These are phyloP conservation scores for Tupiocoris notatus DNA, from an alignment of 2,888 invertebrate genomes.

Conservation along the genomic window DNA sequence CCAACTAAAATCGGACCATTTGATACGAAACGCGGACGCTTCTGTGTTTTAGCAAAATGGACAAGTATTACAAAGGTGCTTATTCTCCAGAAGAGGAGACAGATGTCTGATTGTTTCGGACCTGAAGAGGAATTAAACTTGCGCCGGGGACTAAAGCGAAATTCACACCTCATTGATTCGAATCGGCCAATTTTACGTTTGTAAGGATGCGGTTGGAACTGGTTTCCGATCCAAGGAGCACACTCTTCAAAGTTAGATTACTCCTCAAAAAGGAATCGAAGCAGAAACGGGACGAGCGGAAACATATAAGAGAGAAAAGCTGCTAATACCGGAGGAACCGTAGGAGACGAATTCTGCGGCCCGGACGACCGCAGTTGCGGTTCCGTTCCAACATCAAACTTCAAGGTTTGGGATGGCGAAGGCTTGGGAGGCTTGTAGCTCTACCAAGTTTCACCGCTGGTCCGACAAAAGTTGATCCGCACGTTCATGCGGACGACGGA, in stretches of 20 bases:
- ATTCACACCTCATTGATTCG: neutral
- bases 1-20: too few species aligned
- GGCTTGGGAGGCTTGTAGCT: neutral
- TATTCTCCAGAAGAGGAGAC: too few species aligned
- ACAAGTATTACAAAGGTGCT: too few species aligned
- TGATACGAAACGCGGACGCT: too few species aligned
- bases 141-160: neutral
- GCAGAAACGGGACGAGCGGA: neutral
- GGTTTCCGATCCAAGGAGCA: neutral
- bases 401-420: neutral
- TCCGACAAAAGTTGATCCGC: neutral
- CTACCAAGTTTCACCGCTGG: neutral
- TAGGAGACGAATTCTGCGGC: neutral
- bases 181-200: neutral
- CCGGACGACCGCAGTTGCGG: neutral
- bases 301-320: neutral
- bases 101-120: neutral
- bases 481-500: neutral
- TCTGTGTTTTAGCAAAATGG: too few species aligned
- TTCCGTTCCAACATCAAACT: neutral
- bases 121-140: neutral
- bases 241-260: neutral
- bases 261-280: neutral
- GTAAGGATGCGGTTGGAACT: neutral
- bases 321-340: too few species aligned